Percentiles rank a stretch among this genome's conserved stretches.
phyloP scores from a whole-genome alignment of 2,113 vertebrate genomes.

The Pachyramphus minor region DNA sequence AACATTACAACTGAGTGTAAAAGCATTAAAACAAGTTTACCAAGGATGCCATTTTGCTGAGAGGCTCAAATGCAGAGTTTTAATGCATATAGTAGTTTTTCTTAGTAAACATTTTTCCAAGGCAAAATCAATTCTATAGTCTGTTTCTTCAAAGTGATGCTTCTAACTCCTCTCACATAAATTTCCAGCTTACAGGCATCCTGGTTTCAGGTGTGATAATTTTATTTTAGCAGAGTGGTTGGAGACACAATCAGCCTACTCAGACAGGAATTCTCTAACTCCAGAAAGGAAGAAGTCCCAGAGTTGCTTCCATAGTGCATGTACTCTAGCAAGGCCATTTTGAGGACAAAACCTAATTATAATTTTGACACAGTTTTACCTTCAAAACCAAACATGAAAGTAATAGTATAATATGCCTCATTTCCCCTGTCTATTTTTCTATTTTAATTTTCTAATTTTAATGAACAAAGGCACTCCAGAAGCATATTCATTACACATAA shows the following conservation, averaged over 20 bases:
- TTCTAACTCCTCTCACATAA: neutral
- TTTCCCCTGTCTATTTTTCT: conserved; percentile 54
- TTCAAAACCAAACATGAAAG: conserved; percentile 67
- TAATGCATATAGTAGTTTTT: neutral
- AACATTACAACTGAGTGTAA: neutral
- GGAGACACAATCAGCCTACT: neutral
- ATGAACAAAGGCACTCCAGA: conserved; percentile 58
- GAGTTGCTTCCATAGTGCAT: neutral
- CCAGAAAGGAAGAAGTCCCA: neutral
- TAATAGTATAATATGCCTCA: conserved; percentile 32
- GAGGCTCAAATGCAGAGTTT: neutral
- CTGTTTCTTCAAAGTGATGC: neutral
- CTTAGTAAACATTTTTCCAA: neutral
- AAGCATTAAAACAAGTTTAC: neutral
- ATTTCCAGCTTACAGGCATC: neutral
- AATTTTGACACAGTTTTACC: conserved; percentile 68
- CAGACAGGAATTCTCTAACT: neutral
- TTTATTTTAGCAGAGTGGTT: neutral
- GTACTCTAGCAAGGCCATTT: conserved; percentile 56
- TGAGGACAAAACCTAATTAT: conserved; percentile 72
- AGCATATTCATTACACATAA: conserved; percentile 12
- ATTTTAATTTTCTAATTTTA: conserved; percentile 70
- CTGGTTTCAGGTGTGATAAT: neutral
- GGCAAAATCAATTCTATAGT: neutral
- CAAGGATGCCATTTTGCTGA: neutral